A percentile compares a stretch with the other conserved stretches of the same genome.
These are phyloP conservation scores for Hystrix cristata DNA, from an alignment of 2,113 vertebrate species.

Conservation along the genomic window DNA sequence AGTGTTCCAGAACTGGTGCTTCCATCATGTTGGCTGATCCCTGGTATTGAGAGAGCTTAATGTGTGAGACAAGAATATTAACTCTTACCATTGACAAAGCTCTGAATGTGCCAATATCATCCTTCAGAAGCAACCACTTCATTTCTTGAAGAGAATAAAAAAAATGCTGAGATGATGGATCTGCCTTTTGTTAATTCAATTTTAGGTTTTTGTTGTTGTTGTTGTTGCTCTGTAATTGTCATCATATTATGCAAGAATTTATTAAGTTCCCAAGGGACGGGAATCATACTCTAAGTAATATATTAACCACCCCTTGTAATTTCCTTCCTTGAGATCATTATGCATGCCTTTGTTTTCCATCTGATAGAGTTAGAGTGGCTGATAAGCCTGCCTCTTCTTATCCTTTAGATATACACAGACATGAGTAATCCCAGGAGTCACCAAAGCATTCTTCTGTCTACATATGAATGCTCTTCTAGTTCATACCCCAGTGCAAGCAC, in stretches of 20 bases:
- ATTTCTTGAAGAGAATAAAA: slow-evolving; percentile 47
- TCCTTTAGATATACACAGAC: neutral
- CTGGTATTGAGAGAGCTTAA: slow-evolving; percentile 48
- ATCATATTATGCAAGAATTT: neutral
- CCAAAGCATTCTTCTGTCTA: neutral
- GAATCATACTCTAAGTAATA: neutral
- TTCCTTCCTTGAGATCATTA: neutral
- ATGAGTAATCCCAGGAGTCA: neutral
- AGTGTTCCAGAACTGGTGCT: neutral
- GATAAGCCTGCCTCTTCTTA: neutral
- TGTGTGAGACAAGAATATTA: slow-evolving; percentile 40
- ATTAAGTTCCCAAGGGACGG: slow-evolving; percentile 19
- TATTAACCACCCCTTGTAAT: neutral
- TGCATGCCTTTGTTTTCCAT: neutral
- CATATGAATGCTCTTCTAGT: neutral
- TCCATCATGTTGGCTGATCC: slow-evolving; percentile 50
- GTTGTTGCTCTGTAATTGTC: neutral
- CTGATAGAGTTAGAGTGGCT: neutral
- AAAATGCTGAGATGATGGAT: neutral
- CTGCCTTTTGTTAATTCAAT: slow-evolving; percentile 35
- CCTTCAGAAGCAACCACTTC: neutral
- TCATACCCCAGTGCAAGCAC: neutral
- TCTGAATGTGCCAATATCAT: neutral
- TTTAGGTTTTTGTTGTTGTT: slow-evolving; percentile 37
- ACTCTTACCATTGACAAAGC: slow-evolving; percentile 35